Percentiles rank a stretch among this genome's conserved stretches.
phyloP scores from a whole-genome alignment of 2,888 invertebrate genomes.

The Thymelicus acteon region DNA sequence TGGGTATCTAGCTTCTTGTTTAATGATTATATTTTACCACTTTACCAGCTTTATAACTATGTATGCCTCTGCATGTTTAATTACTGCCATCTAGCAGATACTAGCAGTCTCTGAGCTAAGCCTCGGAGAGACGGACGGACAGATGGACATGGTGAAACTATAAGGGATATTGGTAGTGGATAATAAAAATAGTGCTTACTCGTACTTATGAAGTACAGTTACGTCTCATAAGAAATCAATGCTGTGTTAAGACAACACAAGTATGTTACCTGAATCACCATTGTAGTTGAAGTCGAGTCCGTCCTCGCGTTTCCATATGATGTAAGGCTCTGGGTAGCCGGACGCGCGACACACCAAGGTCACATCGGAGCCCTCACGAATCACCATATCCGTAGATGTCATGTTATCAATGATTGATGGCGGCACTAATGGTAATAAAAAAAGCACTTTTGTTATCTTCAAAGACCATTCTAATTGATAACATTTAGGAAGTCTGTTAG shows the following conservation, averaged over 20 bases:
- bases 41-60: too few relatives aligned
- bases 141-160: too few relatives aligned
- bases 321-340: conserved; percentile 95
- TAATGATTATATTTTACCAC: too few relatives aligned
- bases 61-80: too few relatives aligned
- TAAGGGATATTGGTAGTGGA: too few relatives aligned
- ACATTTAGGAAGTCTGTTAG: neutral
- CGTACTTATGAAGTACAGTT: too few relatives aligned
- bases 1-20: too few relatives aligned
- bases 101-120: too few relatives aligned
- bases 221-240: too few relatives aligned
- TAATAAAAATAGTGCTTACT: too few relatives aligned
- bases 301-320: conserved; percentile 96
- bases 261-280: conserved; percentile 89
- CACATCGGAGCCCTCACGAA: conserved; percentile 94
- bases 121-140: too few relatives aligned
- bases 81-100: too few relatives aligned
- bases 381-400: conserved; percentile 96
- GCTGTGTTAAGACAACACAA: neutral
- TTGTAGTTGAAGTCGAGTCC: conserved; percentile 95
- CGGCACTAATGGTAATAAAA: conserved; percentile 87
- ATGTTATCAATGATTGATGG: conserved; percentile 95
- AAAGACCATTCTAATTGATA: neutral
- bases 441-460: conserved; percentile 10
- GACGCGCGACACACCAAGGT: conserved; percentile 94